Conservation (phyloP, 2,113 vertebrate genomes). For the Apteryx owenii region DNA sequence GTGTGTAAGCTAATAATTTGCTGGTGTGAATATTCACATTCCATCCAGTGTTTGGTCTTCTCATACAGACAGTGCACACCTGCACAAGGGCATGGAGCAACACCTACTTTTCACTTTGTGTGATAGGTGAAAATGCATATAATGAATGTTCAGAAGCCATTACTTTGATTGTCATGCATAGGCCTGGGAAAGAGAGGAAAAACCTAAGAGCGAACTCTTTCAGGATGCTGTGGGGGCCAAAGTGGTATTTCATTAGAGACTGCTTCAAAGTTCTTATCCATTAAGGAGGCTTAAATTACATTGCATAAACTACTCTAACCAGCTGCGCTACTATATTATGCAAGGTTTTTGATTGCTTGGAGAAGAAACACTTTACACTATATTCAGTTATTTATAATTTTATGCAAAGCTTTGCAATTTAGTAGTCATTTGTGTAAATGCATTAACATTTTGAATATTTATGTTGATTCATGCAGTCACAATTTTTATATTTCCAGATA, state of each 20-base stretch:
- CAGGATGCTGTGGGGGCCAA: constrained; percentile 32
- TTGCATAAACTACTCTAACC: constrained; percentile 7
- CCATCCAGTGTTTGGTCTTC: not conserved
- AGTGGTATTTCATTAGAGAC: constrained; percentile 54
- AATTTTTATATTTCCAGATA: not conserved
- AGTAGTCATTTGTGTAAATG: constrained; percentile 21
- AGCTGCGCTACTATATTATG: constrained; percentile 66
- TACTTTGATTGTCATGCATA: constrained; percentile 50
- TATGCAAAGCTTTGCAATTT: constrained; percentile 60
- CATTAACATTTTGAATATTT: constrained; percentile 38
- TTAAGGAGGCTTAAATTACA: constrained; percentile 48
- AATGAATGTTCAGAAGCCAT: constrained; percentile 55
- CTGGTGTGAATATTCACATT: not conserved
- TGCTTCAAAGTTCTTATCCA: constrained; percentile 18
- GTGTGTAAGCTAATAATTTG: not conserved
- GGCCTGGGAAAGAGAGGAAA: constrained; percentile 46
- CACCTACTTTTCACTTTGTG: constrained; percentile 22
- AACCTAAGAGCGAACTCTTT: constrained; percentile 40
- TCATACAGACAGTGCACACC: constrained; percentile 32
- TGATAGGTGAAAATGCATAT: constrained; percentile 53
- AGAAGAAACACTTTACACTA: not conserved
- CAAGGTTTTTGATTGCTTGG: constrained; percentile 52
- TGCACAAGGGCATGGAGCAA: constrained; percentile 44
- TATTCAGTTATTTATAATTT: constrained; percentile 61
- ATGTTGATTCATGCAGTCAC: not conserved